phyloP scores from a whole-genome alignment of 2,113 vertebrate genomes.

The Nyctereutes procyonoides region DNA sequence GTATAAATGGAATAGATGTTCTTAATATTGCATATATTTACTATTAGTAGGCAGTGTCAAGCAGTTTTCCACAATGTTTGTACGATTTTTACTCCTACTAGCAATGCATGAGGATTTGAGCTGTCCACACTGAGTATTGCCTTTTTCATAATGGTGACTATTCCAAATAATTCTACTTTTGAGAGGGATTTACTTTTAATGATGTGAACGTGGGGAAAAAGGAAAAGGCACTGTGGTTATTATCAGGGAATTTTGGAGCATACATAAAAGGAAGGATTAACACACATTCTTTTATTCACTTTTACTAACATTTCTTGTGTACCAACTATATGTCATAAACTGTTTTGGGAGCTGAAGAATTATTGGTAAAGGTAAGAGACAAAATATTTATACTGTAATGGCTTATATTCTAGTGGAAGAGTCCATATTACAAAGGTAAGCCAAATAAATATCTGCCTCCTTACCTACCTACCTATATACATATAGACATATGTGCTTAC shows the following conservation, averaged over 20 bases:
- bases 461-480: neutral
- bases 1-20: neutral
- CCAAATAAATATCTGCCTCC: neutral
- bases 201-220: neutral
- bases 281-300: neutral
- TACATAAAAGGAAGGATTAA: neutral
- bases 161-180: neutral
- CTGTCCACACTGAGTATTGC: neutral
- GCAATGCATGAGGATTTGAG: neutral
- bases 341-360: neutral
- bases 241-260: neutral
- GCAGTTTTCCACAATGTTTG: neutral
- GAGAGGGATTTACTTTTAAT: neutral
- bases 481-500: neutral
- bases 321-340: neutral
- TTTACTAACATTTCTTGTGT: neutral
- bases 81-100: neutral
- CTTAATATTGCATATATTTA: neutral
- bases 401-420: neutral
- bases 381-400: neutral
- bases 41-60: neutral
- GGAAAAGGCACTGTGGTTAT: neutral
- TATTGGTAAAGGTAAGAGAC: neutral
- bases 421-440: neutral
- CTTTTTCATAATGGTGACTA: neutral